A percentile compares a stretch with the other conserved stretches of the same genome.
These are phyloP conservation scores for Margarornis squamiger DNA, from an alignment of 2,797 vertebrate genomes.

Conservation along the genomic window DNA sequence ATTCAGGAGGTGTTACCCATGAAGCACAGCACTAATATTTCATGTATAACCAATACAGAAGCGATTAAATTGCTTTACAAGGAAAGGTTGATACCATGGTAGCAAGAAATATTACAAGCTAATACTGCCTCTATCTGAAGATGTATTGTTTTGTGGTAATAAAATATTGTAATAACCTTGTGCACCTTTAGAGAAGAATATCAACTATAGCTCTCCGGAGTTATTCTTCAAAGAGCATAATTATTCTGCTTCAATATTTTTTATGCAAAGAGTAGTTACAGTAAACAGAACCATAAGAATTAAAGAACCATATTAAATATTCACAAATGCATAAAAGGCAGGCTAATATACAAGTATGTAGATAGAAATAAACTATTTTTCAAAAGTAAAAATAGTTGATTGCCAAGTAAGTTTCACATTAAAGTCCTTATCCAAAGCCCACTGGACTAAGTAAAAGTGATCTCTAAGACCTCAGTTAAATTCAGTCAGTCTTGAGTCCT, in stretches of 20 bases:
- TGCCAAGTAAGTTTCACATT: background rate
- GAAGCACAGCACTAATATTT: slow-evolving; percentile 33
- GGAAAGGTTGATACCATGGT: background rate
- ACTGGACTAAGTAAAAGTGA: background rate
- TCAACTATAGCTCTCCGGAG: background rate
- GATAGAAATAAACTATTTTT: background rate
- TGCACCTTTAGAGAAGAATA: background rate
- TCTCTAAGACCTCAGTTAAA: background rate
- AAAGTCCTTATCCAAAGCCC: background rate
- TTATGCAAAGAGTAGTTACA: background rate
- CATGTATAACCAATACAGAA: background rate
- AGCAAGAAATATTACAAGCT: background rate
- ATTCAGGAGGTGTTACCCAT: background rate
- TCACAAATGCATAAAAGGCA: background rate
- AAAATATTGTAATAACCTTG: slow-evolving; percentile 29
- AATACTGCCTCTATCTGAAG: background rate
- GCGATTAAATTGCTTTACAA: slow-evolving; percentile 46
- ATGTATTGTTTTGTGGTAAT: slow-evolving; percentile 15
- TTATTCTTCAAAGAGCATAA: slow-evolving; percentile 10
- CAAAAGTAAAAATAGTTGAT: background rate
- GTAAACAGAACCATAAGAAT: background rate
- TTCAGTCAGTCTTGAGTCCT: background rate
- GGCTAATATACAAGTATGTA: background rate
- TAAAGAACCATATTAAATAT: background rate
- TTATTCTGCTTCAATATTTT: slow-evolving; percentile 7